phyloP scores from a whole-genome alignment of 1,140 invertebrate species.

The Drosophila murphyi region DNA sequence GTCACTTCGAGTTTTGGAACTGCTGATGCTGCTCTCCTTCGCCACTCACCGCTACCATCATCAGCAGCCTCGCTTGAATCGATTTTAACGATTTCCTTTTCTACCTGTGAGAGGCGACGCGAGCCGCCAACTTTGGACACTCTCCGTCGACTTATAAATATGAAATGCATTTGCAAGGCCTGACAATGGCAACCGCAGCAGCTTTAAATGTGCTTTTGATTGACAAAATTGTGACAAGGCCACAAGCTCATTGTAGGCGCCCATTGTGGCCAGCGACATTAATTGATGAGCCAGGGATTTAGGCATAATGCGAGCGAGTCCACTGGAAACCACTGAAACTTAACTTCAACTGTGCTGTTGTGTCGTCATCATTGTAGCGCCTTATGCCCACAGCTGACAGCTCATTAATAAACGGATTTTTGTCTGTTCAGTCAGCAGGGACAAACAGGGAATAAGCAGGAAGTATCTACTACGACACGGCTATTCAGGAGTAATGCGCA shows the following conservation, averaged over 20 bases:
- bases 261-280: conserved; percentile 44
- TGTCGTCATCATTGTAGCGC: conserved; percentile 41
- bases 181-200: conserved; percentile 12
- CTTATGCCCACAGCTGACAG: conserved; percentile 53
- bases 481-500: conserved; percentile 23
- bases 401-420: conserved; percentile 80
- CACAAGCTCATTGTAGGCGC: conserved; percentile 27
- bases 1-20: conserved; percentile 56
- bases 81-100: conserved; percentile 74
- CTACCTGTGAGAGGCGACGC: conserved; percentile 41
- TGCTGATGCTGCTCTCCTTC: conserved; percentile 6
- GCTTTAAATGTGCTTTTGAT: conserved; percentile 53
- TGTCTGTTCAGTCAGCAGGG: conserved; percentile 38
- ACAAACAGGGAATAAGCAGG: not conserved
- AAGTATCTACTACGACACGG: conserved; percentile 2
- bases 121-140: conserved; percentile 53
- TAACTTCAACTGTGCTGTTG: conserved; percentile 30
- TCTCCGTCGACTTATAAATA: conserved; percentile 71
- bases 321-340: conserved; percentile 15
- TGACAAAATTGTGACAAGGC: conserved; percentile 81
- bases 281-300: conserved; percentile 71
- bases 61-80: conserved; percentile 46
- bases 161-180: conserved; percentile 67
- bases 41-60: not conserved
- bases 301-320: conserved; percentile 6